Evolutionary conservation across 2,888 invertebrate genomes (phyloP), one percentile per base, ranked within the genome.

Genomic region (Cyaniris semiargus): DNA sequence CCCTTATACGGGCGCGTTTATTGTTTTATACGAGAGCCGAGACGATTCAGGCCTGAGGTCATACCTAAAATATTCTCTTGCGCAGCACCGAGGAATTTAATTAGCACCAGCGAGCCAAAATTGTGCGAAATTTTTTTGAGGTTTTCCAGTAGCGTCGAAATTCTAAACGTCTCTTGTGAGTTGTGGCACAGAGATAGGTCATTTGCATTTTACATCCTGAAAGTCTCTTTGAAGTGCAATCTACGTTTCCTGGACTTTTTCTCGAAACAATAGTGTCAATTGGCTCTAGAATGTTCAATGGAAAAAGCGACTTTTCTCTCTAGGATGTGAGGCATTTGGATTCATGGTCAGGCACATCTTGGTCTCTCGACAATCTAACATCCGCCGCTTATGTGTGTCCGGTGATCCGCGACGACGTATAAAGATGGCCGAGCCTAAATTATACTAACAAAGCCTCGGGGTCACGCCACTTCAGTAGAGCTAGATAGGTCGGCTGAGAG

Each of bases 341-440:
- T 38, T 13, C 44, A 38, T n/a, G 60, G 60, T 10, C 60, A 23
- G 23, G 23, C 60, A 23, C 23, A 23, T 60, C 60, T 60, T 13
- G 60, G 60, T 60, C 60, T 21, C 23, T 60, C 3, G 60, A 60
- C 60, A 77, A 76, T 76, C 78, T 18, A 66, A 79, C 78, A 79
- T 86, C 85, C 86, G 84, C 77, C 80, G 81, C 80, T 84, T 81
- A 84, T 84, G 83, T 84, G 83, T 82, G 83, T 84, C 84, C 84
- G 83, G 80, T 84, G 86, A 87, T 82, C 84, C 87, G 85, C 80
- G 83, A 87, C 86, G 82, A 77, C 78, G 81, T 79, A 81, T 84
- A 84, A 81, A 83, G 78, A 82, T 82, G 81, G 80, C 81, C 84
- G 79, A 81, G 77, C 81, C 81, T 79, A 80, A 83, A 82, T 81